Base-by-base conservation (phyloP, 2,113 vertebrate species). In the Cairina moschata region DNA sequence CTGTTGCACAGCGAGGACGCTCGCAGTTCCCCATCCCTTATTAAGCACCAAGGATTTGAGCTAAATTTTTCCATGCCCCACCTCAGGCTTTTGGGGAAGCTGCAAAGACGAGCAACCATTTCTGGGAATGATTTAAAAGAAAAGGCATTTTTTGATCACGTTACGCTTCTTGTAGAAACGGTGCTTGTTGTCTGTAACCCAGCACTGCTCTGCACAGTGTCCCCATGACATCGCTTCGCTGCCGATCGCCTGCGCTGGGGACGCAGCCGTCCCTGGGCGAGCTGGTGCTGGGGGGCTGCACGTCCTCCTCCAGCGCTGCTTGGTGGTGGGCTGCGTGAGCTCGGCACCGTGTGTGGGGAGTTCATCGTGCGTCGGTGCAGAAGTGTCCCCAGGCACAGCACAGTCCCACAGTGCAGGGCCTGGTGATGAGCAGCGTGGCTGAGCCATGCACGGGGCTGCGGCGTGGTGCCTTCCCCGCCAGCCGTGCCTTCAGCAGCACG, bases 61-160 rank as follows among this genome's bases (percentile, higher is more conserved):
- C 82, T 88, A 26, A 73, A 29, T 56, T 68, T 96, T 95, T 90
- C 91, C 89, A 36, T 68, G 90, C 93, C 79, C 29, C 92, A 31
- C 94, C 76, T 83, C 44, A 2, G 0, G 58, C 67, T 54, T 62
- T 7, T 50, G 63, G 72, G 72, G 87, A 74, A 32, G 56, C 11
- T 34, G 54, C 80, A 36, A 36, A 71, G 63, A 23, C 40, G 18
- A 48, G 13, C 44, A 16, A 4, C 72, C 8, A 2, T 81, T 88
- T 87, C 84, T 87, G 87, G 63, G 72, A 85, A 80, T 3, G 56
- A 3, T 25, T 77, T 83, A 21, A 42, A 59, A 59, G 50, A 81
- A 86, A 76, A 71, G 2, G 23, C 40, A 1, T 36, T 58, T 79
- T 63, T 52, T 48, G 21, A 28, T 75, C 15, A 1, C 59, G 4